A percentile compares a stretch with the other conserved stretches of the same genome.
These are phyloP conservation scores for Atherinomorus stipes DNA, from an alignment of 2,113 vertebrate species.

Conservation along the genomic window DNA sequence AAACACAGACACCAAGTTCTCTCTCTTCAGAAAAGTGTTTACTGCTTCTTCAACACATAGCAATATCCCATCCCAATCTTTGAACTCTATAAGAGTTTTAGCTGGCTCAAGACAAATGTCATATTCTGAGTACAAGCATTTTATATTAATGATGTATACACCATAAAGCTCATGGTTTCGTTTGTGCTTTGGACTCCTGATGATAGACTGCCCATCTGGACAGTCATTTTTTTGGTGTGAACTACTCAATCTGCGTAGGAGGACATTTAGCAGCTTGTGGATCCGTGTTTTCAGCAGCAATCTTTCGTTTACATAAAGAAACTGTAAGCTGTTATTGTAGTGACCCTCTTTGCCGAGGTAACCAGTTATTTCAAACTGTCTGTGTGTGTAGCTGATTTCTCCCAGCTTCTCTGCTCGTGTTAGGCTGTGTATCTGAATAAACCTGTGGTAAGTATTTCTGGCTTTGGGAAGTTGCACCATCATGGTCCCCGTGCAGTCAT, in stretches of 20 bases:
- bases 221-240: conserved; percentile 82
- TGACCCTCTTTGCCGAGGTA: conserved; percentile 91
- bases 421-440: conserved; percentile 91
- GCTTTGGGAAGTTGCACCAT: conserved; percentile 92
- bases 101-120: conserved; percentile 94
- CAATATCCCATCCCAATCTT: conserved; percentile 90
- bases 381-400: conserved; percentile 84
- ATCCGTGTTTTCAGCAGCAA: conserved; percentile 93
- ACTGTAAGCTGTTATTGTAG: conserved; percentile 94
- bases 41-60: conserved; percentile 89
- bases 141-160: conserved; percentile 91
- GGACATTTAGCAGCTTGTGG: conserved; percentile 91
- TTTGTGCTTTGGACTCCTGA: conserved; percentile 83
- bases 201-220: conserved; percentile 57
- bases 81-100: conserved; percentile 96
- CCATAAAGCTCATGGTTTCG: conserved; percentile 85
- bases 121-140: conserved; percentile 89
- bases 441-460: conserved; percentile 88
- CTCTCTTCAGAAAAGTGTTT: conserved; percentile 88
- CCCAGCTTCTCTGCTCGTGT: conserved; percentile 88
- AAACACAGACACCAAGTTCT: conserved; percentile 86
- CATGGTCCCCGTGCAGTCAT: conserved; percentile 88
- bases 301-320: conserved; percentile 91
- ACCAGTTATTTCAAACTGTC: conserved; percentile 87
- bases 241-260: conserved; percentile 87